phyloP scores from a whole-genome alignment of 2,113 vertebrate genomes.

The Ceratotherium simum region DNA sequence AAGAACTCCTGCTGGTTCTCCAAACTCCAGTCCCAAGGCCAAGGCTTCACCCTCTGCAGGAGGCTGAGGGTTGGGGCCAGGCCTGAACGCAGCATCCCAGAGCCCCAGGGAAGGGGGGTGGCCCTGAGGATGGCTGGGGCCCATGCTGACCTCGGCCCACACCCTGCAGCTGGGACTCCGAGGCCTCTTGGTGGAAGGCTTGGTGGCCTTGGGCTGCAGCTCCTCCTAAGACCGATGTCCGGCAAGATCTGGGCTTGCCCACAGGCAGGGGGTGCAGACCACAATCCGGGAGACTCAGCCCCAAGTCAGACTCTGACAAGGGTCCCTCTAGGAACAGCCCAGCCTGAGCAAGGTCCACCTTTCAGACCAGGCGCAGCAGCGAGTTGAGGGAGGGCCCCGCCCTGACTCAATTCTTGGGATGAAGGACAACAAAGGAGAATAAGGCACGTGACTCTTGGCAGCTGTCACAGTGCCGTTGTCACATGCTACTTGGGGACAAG shows the following conservation, averaged over 20 bases:
- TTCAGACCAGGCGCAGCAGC: neutral
- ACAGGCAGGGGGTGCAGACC: neutral
- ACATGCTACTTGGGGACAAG: neutral
- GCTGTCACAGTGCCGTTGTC: neutral
- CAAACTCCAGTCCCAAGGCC: neutral
- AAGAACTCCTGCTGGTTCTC: accelerated
- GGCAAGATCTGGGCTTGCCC: neutral
- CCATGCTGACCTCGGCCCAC: neutral
- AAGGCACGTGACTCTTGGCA: accelerated
- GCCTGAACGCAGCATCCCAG: neutral
- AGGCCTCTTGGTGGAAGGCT: neutral
- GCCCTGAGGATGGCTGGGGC: accelerated
- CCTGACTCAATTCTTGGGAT: neutral
- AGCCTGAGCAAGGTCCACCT: neutral
- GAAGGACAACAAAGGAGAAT: neutral
- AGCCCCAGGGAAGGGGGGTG: accelerated
- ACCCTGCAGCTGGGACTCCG: neutral
- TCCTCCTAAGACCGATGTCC: neutral
- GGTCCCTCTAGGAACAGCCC: neutral
- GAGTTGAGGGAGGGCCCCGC: no score
- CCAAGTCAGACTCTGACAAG: neutral
- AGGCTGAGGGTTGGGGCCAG: neutral
- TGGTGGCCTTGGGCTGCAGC: neutral
- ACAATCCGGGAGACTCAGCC: neutral
- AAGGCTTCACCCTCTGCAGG: neutral